These are phyloP conservation scores for Ecliptopera silaceata DNA, from an alignment of 2,888 invertebrate species.

Conservation along the genomic window DNA sequence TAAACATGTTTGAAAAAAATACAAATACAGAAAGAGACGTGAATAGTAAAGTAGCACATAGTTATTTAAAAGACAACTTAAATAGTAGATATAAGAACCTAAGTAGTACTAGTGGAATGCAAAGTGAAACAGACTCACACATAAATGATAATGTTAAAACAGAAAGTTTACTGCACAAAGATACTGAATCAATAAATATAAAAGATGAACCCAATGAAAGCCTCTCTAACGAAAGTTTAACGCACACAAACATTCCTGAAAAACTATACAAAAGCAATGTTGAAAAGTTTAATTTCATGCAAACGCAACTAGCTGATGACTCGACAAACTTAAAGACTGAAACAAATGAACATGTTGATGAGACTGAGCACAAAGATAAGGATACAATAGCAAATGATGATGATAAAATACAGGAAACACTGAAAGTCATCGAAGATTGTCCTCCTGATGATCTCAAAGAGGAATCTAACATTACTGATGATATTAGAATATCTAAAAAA, in stretches of 20 bases:
- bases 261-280: conserved; percentile 69
- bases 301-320: conserved; percentile 66
- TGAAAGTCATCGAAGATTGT: conserved; percentile 33
- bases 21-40: conserved; percentile 63
- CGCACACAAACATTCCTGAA: conserved; percentile 46
- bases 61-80: conserved; percentile 64
- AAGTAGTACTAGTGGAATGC: conserved; percentile 47
- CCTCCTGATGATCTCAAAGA: conserved; percentile 42
- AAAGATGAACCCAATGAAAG: conserved; percentile 7
- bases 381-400: conserved; percentile 35
- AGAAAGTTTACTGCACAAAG: conserved; percentile 23
- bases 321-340: conserved; percentile 42
- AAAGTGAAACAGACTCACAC: conserved; percentile 46
- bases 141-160: conserved; percentile 27
- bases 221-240: conserved; percentile 11
- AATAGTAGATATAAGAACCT: conserved; percentile 56
- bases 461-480: conserved; percentile 69
- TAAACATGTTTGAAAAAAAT: conserved; percentile 74
- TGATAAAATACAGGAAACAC: conserved; percentile 26
- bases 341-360: conserved; percentile 42
- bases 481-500: conserved; percentile 65
- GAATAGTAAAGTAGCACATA: conserved; percentile 63
- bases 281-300: conserved; percentile 72
- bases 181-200: conserved; percentile 26
- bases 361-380: conserved; percentile 45